Conservation (phyloP, 2,113 vertebrate species). For the Chascanopsetta lugubris region DNA sequence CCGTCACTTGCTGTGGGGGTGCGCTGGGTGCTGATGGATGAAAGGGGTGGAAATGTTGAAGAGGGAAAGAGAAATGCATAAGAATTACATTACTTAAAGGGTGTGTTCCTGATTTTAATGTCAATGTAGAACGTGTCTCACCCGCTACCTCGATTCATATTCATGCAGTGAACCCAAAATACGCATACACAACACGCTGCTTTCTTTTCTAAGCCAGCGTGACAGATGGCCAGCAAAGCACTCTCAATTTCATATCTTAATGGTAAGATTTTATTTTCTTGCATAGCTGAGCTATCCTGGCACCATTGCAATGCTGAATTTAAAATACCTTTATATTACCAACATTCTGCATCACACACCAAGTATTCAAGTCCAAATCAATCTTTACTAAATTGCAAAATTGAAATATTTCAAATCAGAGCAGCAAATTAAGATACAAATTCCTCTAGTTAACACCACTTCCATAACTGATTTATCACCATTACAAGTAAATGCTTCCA, state of each 20-base stretch:
- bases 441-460: conserved; percentile 31
- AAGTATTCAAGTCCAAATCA: conserved; percentile 28
- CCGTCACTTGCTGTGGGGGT: conserved; percentile 95
- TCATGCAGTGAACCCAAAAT: conserved; percentile 51
- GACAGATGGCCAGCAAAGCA: conserved; percentile 52
- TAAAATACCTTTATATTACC: conserved; percentile 39
- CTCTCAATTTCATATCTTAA: conserved; percentile 43
- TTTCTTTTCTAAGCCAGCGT: conserved; percentile 40
- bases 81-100: conserved; percentile 29
- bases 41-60: conserved; percentile 47
- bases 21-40: conserved; percentile 92
- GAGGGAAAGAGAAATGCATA: conserved; percentile 14
- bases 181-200: conserved; percentile 23
- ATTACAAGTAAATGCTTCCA: conserved; percentile 33
- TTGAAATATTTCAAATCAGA: conserved; percentile 36
- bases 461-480: conserved; percentile 50
- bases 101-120: neutral
- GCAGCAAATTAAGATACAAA: conserved; percentile 30
- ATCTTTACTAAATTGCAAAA: conserved; percentile 34
- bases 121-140: conserved; percentile 37
- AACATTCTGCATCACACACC: conserved; percentile 26
- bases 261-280: conserved; percentile 5
- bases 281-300: conserved; percentile 12
- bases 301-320: conserved; percentile 10
- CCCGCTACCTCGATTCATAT: conserved; percentile 42